These are phyloP conservation scores for Holotrichia oblita DNA, from an alignment of 1,140 invertebrate genomes.

Conservation along the genomic window DNA sequence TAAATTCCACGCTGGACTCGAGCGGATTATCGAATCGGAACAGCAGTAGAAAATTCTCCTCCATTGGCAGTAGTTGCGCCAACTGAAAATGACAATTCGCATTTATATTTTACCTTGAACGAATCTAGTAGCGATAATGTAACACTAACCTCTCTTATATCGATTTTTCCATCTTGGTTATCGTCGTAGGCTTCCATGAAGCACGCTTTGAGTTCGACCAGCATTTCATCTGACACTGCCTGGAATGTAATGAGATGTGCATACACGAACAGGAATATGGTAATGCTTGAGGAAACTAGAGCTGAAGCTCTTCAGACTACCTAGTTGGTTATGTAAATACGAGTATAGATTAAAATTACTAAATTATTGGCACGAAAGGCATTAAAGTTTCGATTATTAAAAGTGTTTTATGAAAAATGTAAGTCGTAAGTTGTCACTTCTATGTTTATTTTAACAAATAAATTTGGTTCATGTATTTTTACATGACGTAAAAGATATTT, in stretches of 20 bases:
- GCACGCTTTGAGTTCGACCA: constrained; percentile 84
- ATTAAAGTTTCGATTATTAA: too few species aligned
- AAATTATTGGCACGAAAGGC: too few species aligned
- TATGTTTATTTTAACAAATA: too few species aligned
- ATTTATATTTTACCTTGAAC: constrained; percentile 20
- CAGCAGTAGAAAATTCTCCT: constrained; percentile 91
- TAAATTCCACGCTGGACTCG: constrained; percentile 93
- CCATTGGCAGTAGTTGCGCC: constrained; percentile 90
- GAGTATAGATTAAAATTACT: too few species aligned
- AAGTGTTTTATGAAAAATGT: too few species aligned
- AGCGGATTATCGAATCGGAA: constrained; percentile 93
- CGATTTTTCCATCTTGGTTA: constrained; percentile 90
- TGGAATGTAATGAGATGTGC: constrained; percentile 59
- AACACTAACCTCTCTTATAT: constrained; percentile 80
- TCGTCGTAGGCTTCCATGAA: constrained; percentile 93
- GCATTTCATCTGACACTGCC: constrained; percentile 86
- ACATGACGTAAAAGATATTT: too few species aligned
- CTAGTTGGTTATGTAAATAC: too few species aligned
- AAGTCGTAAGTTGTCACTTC: too few species aligned
- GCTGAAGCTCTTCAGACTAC: not conserved
- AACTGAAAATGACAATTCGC: constrained; percentile 68
- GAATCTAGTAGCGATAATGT: constrained; percentile 39
- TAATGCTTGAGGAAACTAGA: not conserved
- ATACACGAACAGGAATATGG: not conserved
- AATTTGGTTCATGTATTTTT: too few species aligned